Conservation (phyloP, 2,113 vertebrate species). For the Malurus elegans region DNA sequence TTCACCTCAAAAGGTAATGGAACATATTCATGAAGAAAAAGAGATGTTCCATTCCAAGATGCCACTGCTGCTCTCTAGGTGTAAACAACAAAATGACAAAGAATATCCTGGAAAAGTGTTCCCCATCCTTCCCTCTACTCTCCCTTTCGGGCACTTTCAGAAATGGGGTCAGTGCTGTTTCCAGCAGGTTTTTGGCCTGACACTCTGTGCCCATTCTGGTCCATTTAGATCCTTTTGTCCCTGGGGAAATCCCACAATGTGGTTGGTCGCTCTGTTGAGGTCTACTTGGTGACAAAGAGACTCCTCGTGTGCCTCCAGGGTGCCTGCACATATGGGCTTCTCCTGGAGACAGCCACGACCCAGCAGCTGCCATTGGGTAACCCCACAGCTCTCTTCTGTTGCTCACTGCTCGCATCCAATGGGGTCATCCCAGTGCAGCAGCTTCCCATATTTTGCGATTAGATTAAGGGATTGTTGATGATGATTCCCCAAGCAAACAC, state of each 20-base stretch:
- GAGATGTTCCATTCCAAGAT: background rate
- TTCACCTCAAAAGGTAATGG: background rate
- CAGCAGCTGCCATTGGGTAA: slow-evolving; percentile 28
- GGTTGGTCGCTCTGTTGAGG: background rate
- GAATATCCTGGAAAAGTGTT: background rate
- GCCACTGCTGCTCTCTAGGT: background rate
- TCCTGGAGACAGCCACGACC: background rate
- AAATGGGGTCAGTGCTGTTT: background rate
- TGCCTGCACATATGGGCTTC: background rate
- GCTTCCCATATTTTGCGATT: slow-evolving; percentile 51
- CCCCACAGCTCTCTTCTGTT: background rate
- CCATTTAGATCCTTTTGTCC: background rate
- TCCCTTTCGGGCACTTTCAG: background rate
- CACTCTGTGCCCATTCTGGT: background rate
- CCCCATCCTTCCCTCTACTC: background rate
- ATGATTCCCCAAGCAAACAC: slow-evolving; percentile 54
- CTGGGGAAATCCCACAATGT: background rate
- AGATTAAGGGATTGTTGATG: slow-evolving; percentile 66
- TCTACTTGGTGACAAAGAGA: background rate
- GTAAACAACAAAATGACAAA: background rate
- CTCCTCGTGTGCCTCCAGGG: background rate
- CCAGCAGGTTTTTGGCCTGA: background rate
- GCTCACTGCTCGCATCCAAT: slow-evolving; percentile 46
- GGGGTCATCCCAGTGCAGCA: slow-evolving; percentile 22
- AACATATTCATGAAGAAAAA: background rate